Conservation (phyloP, 2,113 vertebrate species). For the Periophthalmus modestus region DNA sequence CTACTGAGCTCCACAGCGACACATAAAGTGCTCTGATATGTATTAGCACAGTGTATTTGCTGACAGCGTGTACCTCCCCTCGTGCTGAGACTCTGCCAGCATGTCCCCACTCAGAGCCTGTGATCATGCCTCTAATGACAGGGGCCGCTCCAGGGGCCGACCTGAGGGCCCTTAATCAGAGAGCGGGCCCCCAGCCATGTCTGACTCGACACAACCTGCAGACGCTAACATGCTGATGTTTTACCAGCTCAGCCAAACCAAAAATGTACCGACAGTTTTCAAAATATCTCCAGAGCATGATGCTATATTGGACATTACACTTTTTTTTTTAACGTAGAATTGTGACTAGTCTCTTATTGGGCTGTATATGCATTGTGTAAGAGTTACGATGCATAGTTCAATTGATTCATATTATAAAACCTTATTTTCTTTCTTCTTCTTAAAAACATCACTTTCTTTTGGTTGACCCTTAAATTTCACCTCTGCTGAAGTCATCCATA, state of each 20-base stretch:
- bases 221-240: not conserved
- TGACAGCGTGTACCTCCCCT: not conserved
- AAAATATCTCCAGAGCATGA: not conserved
- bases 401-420: too few species aligned
- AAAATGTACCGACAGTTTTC: not conserved
- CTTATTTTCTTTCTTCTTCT: too few species aligned
- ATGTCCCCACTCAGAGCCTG: conserved; percentile 58
- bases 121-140: conserved; percentile 54
- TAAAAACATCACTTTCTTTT: too few species aligned
- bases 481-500: too few species aligned
- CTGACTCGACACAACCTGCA: conserved; percentile 19
- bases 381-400: too few species aligned
- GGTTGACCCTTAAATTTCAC: too few species aligned
- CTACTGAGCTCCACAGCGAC: too few species aligned
- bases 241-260: not conserved
- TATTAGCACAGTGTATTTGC: conserved; percentile 19
- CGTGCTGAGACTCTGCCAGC: conserved; percentile 19
- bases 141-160: conserved; percentile 44
- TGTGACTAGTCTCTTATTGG: too few species aligned
- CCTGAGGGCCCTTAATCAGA: conserved; percentile 48
- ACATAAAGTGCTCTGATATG: too few species aligned
- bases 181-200: conserved; percentile 14
- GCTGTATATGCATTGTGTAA: too few species aligned
- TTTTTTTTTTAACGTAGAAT: too few species aligned
- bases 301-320: not conserved